These are phyloP conservation scores for Ceraclea dissimilis DNA, from an alignment of 2,888 invertebrate genomes.

Conservation along the genomic window DNA sequence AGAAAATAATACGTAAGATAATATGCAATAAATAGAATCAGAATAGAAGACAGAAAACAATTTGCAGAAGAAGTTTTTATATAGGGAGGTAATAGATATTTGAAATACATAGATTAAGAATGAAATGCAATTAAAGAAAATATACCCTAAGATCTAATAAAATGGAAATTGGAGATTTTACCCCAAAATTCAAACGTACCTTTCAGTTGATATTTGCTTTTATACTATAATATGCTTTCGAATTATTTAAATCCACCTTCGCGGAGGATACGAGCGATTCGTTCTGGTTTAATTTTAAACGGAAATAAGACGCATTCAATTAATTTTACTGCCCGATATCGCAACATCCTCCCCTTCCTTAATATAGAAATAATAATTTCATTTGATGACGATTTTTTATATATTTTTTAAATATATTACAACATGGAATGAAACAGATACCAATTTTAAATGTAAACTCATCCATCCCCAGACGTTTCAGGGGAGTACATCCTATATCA, in stretches of 20 bases:
- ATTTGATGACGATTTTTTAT: too few species aligned
- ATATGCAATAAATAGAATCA: too few species aligned
- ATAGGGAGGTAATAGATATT: too few species aligned
- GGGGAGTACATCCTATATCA: too few species aligned
- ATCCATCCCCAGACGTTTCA: too few species aligned
- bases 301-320: slow-evolving; percentile 26
- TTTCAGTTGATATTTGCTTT: not conserved
- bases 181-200: not conserved
- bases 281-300: slow-evolving; percentile 25
- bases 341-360: slow-evolving; percentile 7
- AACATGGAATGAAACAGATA: slow-evolving; percentile 5
- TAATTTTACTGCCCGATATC: slow-evolving; percentile 25
- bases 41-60: too few species aligned
- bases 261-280: slow-evolving; percentile 14
- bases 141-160: not conserved
- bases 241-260: too few species aligned
- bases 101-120: not conserved
- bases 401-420: not conserved
- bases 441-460: too few species aligned
- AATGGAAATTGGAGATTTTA: not conserved
- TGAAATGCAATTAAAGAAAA: not conserved
- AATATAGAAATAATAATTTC: slow-evolving; percentile 1
- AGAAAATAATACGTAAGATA: too few species aligned
- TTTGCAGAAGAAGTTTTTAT: too few species aligned
- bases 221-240: too few species aligned